phyloP scores from a whole-genome alignment of 2,888 invertebrate species.

The Coronaproctus castanopsis region DNA sequence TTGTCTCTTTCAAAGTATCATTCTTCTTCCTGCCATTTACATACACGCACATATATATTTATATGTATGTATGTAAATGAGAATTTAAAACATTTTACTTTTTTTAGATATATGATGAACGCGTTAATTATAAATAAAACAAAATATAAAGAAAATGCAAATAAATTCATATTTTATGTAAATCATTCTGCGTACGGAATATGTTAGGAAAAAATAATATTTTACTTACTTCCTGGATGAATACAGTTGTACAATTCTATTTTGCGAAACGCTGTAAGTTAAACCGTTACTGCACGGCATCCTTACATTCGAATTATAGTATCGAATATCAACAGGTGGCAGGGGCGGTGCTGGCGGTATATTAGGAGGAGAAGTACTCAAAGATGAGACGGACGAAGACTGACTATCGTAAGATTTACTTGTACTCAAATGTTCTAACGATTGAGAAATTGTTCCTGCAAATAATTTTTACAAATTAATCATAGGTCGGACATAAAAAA shows the following conservation, averaged over 20 bases:
- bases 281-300: slow-evolving; percentile 70
- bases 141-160: too few species aligned
- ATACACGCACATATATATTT: too few species aligned
- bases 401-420: slow-evolving; percentile 18
- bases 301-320: slow-evolving; percentile 27
- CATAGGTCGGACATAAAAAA: not conserved
- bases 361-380: slow-evolving; percentile 14
- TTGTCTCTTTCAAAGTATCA: too few species aligned
- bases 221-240: slow-evolving; percentile 19
- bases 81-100: too few species aligned
- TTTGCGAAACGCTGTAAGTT: slow-evolving; percentile 74
- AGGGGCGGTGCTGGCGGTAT: slow-evolving; percentile 21
- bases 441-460: slow-evolving; percentile 39
- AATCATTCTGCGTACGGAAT: too few species aligned
- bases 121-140: too few species aligned
- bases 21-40: too few species aligned
- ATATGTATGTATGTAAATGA: too few species aligned
- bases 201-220: not conserved
- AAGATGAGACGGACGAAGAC: slow-evolving; percentile 11
- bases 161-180: too few species aligned
- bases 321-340: slow-evolving; percentile 20
- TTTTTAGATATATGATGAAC: too few species aligned
- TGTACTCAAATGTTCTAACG: slow-evolving; percentile 40
- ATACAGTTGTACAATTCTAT: slow-evolving; percentile 58
- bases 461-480: too few species aligned